Base-by-base conservation (phyloP, 1,140 invertebrate genomes). In the Maconellicoccus hirsutus region DNA sequence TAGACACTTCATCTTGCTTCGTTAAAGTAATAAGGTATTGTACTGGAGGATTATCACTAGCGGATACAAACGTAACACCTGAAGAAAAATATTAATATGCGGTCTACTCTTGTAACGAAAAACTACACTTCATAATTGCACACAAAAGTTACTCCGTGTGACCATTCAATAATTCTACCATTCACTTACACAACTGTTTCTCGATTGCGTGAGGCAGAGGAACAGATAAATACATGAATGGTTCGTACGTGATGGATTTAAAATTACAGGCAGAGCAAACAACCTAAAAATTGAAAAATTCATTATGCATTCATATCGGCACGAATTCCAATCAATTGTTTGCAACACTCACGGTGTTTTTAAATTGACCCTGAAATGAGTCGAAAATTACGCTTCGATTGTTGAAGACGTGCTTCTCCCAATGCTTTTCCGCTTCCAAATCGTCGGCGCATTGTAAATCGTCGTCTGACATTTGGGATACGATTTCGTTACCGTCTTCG, bases 221-320 rank as follows among this genome's bases (percentile, higher is more conserved):
- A 39, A 89, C 83, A 19, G 87, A 87, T 1, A 89, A 79, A 77
- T 89, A 89, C 86, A 88, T 88, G 74, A 89, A 89, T 33, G 87
- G 87, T 75, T 89, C 87, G 75, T 86, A 88, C 10, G 87, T 89
- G 10, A 88, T 84, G 2, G 87, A 89, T 14, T 86, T 81, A 76
- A 86, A 86, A 39, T 82, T 82, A 78, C 87, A 89, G 42, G 81
- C 81, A n/a, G 82, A 83, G 75, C 87, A 89, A 25, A 87, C 82
- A 70, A 88, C 86, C 86, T 87, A 76, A 81, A 82, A 72, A 71
- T 10, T 71, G 25, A 73, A 59, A 42, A 12, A 70, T 70, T 25
- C 21, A 26, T 52, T 61, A 39, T 10, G 70, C 33, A 38, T 7
- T 7, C 33, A 38, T 38, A 38, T 38, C 33, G 14, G 6, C 33